These are phyloP conservation scores for Tetrao urogallus DNA, from an alignment of 2,113 vertebrate species.

Conservation along the genomic window DNA sequence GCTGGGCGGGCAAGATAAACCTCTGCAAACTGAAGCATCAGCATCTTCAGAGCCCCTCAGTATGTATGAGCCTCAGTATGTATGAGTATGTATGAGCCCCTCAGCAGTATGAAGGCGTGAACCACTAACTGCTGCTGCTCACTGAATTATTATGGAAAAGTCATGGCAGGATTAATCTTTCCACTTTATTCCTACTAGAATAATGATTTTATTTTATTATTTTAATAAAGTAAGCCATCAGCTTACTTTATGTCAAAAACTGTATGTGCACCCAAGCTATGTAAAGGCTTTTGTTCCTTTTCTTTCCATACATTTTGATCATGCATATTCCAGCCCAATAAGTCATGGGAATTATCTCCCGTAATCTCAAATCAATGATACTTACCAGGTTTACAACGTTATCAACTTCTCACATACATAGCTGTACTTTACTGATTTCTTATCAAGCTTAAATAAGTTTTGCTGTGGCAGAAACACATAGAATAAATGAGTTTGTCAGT, in stretches of 20 bases:
- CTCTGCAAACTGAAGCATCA: not conserved
- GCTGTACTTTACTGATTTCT: not conserved
- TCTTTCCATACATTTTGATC: not conserved
- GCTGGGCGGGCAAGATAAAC: conserved; percentile 2
- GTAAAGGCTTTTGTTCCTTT: not conserved
- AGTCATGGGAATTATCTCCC: not conserved
- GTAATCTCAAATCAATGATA: not conserved
- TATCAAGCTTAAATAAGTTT: not conserved
- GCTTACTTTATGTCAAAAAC: not conserved
- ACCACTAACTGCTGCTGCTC: not conserved
- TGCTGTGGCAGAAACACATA: not conserved
- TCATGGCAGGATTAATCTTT: not conserved
- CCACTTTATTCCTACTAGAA: not conserved
- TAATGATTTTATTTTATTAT: not conserved
- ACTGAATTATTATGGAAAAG: not conserved
- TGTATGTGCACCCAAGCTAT: not conserved
- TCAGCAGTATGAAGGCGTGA: not conserved
- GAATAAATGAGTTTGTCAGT: not conserved
- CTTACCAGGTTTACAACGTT: not conserved
- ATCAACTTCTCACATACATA: not conserved
- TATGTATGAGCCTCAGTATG: too few species aligned
- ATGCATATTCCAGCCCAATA: not conserved
- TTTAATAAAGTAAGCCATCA: not conserved
- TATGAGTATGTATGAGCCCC: too few species aligned
- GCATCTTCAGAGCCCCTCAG: not conserved